Evolutionary conservation across 53 echinoderm and acorn worm species (phyloP), one percentile per base, ranked within the genome.

Genomic region (Paracentrotus lividus): DNA sequence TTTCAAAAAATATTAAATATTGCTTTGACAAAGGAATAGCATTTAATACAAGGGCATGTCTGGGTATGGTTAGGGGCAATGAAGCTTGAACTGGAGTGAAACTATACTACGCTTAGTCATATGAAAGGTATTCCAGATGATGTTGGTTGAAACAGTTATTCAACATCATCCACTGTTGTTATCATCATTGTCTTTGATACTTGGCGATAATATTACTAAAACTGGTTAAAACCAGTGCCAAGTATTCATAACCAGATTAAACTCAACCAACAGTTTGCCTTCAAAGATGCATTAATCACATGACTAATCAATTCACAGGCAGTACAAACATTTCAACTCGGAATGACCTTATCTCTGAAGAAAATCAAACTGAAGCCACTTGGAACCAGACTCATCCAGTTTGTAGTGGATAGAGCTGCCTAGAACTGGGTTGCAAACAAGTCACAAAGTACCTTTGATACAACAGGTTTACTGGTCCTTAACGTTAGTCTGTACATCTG

Each of bases 401-500:
- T 77, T 47, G 20, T 10, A 24, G 67, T 56, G 86, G 93, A 31
- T 57, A 42, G 18, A 51, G 57, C 92, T 65, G 92, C 58, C 88
- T 93, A 99, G 92, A 97, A 99, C 94, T 99, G 99, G 90, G 95
- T 93, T 68, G 96, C 93, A 27, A 99, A 86, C 75, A 99, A 93
- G 69, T 95, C 95, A 42, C 96, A 94, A 20, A 99, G 94, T 67
- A 95, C 93, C 93, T 96, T 96, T 1, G 99, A 97, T 36, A 99
- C 97, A 0, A 67, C 58, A 27, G 97, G 96, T 90, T 90, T 96
- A 90, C 97, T 99, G 58, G 96, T 96, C 56, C 99, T 93, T 95
- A 99, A 94, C 33, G 99, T 99, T 33, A 99, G 93, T 56, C 99
- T 97, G 94, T 99, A 99, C 97, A 97, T 99, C 99, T 99, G 94